Evolutionary conservation across 2,888 invertebrate species (phyloP), one percentile per base, ranked within the genome.

Genomic region (Aradus depressus): DNA sequence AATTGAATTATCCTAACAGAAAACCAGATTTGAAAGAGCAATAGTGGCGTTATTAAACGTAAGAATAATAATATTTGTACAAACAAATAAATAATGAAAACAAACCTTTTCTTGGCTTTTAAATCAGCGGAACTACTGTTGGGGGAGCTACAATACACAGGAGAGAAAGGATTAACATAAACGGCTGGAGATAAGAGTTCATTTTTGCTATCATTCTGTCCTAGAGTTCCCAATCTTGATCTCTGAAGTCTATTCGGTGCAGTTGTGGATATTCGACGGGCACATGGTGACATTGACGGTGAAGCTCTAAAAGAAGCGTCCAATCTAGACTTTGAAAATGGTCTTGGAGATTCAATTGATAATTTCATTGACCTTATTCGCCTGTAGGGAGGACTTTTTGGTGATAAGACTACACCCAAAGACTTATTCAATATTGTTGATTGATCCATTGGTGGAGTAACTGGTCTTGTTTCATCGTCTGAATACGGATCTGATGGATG

Each of bases 311-410:
- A 50, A 3, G 38, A 22, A 6, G 37, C 44, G 25, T 52, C 51
- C 4, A 52, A 22, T 18, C 52, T 37, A 4, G 48, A 48, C 26
- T 47, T 50, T 16, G 44, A 23, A 35, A 56, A 56, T 5, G 52
- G 42, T 8, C 48, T 37, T 1, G 57, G 57, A 5, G 57, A 50
- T 25, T 55, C 57, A 16, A 47, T 38, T n/a, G n/a, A n/a, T n/a
- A 57, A 10, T 44, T 51, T 52, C 57, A 57, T 48, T 5, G 52
- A 53, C 12, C 53, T 31, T 5, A 57, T 52, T 35, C 42, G 42
- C 43, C 54, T 31, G 39, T 55, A 57, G n/a, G 57, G 54, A 16
- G 57, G 57, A 38, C 57, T 57, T 39, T 52, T 50, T 2, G 57
- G 54, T 19, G 57, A 52, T 49, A 53, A 28, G n/a, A 57, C 44